Percentiles rank a stretch among this genome's conserved stretches.
Evolutionary conservation across 2,888 invertebrate genomes (phyloP).

Genomic region (Diaperis boleti): DNA sequence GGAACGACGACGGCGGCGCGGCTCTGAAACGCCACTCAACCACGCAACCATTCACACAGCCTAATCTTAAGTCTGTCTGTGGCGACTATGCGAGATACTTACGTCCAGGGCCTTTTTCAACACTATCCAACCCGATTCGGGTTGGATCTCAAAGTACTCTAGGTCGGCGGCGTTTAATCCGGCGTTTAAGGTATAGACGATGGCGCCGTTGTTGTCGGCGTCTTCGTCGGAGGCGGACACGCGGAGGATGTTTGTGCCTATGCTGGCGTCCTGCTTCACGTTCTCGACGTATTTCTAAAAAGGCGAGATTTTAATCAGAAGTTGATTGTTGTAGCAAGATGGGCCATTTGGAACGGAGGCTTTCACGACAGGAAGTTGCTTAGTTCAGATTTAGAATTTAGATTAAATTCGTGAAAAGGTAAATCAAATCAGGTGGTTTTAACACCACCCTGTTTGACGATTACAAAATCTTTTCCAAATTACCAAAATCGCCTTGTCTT

Average conservation of each 20-base stretch:
- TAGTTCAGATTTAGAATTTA: no score
- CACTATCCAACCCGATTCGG: conserved; percentile 97
- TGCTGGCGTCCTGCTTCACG: conserved; percentile 96
- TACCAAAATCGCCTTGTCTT: no score
- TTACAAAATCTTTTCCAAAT: no score
- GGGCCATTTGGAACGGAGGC: no score
- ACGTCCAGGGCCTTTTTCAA: conserved; percentile 95
- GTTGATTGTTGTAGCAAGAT: no score
- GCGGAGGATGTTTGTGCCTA: conserved; percentile 92
- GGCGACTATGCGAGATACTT: conserved; percentile 72
- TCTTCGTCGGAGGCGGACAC: conserved; percentile 98
- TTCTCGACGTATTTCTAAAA: conserved; percentile 96
- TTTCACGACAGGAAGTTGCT: no score
- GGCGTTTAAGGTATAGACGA: conserved; percentile 91
- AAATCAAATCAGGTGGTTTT: no score
- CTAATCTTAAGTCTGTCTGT: conserved; percentile 44
- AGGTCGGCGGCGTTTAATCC: conserved; percentile 90
- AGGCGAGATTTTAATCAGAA: no score
- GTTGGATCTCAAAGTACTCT: conserved; percentile 96
- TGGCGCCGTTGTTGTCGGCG: conserved; percentile 96
- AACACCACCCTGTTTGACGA: no score
- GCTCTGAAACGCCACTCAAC: conserved; percentile 42
- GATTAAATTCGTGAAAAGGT: no score
- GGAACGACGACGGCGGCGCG: conserved; percentile 21
- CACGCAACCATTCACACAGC: conserved; percentile 44